Percentiles rank a stretch among this genome's conserved stretches.
Conservation (phyloP, 2,113 vertebrate species). For the Tamias sibiricus region DNA sequence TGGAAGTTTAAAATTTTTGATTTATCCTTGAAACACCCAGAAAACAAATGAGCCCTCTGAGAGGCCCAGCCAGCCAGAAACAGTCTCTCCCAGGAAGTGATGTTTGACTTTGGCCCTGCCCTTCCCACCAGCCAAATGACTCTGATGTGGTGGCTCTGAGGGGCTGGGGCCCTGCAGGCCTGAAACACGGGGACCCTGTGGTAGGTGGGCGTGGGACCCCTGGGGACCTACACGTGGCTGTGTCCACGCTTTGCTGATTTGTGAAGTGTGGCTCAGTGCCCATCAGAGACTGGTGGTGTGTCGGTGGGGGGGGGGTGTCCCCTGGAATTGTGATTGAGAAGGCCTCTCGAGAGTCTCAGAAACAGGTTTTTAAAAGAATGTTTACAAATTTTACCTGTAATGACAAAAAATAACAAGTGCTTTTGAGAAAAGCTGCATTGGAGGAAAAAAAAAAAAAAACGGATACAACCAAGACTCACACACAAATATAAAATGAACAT, state of each 20-base stretch:
- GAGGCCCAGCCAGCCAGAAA: neutral
- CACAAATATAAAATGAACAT: slow-evolving; percentile 11
- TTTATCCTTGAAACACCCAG: neutral
- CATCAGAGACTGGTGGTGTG: neutral
- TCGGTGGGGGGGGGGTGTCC: neutral
- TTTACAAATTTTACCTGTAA: neutral
- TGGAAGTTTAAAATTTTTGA: neutral
- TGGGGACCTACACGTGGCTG: neutral
- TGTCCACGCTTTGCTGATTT: neutral
- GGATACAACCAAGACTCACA: neutral
- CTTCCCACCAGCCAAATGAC: neutral
- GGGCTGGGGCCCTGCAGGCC: no score
- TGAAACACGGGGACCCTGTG: neutral
- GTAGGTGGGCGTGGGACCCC: neutral
- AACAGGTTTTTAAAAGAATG: neutral
- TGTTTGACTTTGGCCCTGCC: neutral
- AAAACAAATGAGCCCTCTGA: neutral
- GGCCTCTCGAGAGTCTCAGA: neutral
- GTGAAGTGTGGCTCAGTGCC: neutral
- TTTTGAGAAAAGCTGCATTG: neutral
- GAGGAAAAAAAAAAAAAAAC: neutral
- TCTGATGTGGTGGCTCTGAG: neutral
- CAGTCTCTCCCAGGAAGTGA: neutral
- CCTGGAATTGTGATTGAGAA: neutral
- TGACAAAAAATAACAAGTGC: neutral